Percentiles rank a stretch among this genome's conserved stretches.
Conservation (phyloP, 1,140 invertebrate species). For the Notospermus geniculatus region DNA sequence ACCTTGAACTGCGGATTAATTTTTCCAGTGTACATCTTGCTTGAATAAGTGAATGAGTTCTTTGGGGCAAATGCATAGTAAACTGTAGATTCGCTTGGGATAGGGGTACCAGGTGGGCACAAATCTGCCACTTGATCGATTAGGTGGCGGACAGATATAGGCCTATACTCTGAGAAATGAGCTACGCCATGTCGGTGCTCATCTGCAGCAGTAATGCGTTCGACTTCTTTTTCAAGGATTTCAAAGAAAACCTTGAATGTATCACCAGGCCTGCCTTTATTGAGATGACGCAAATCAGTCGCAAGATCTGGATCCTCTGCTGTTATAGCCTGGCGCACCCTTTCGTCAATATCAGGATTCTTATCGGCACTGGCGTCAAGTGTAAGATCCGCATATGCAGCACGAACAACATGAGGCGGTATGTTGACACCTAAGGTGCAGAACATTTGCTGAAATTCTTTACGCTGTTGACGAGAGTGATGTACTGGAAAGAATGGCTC, state of each 20-base stretch:
- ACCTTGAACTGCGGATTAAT: no score
- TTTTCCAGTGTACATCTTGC: no score
- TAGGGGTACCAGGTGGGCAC: slow-evolving; percentile 20
- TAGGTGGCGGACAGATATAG: slow-evolving; percentile 23
- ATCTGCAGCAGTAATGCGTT: slow-evolving; percentile 21
- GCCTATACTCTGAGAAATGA: slow-evolving; percentile 25
- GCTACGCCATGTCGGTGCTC: slow-evolving; percentile 23
- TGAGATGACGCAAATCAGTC: slow-evolving; percentile 24
- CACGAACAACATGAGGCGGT: slow-evolving; percentile 20
- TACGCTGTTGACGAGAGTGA: slow-evolving; percentile 25
- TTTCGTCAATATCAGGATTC: slow-evolving; percentile 17
- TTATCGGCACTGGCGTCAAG: slow-evolving; percentile 18
- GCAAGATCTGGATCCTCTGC: slow-evolving; percentile 24
- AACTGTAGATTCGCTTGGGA: slow-evolving; percentile 25
- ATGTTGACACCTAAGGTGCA: slow-evolving; percentile 14
- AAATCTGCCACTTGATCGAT: slow-evolving; percentile 18
- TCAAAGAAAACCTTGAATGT: slow-evolving; percentile 28
- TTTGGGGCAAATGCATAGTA: no score
- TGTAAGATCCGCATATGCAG: slow-evolving; percentile 26
- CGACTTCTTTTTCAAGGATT: slow-evolving; percentile 19
- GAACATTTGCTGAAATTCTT: slow-evolving; percentile 17
- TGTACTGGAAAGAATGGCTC: slow-evolving; percentile 18
- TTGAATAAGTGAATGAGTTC: no score
- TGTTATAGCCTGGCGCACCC: slow-evolving; percentile 17
- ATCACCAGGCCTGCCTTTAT: slow-evolving; percentile 26